Conservation (phyloP, 1,140 invertebrate genomes). For the Galleria mellonella region DNA sequence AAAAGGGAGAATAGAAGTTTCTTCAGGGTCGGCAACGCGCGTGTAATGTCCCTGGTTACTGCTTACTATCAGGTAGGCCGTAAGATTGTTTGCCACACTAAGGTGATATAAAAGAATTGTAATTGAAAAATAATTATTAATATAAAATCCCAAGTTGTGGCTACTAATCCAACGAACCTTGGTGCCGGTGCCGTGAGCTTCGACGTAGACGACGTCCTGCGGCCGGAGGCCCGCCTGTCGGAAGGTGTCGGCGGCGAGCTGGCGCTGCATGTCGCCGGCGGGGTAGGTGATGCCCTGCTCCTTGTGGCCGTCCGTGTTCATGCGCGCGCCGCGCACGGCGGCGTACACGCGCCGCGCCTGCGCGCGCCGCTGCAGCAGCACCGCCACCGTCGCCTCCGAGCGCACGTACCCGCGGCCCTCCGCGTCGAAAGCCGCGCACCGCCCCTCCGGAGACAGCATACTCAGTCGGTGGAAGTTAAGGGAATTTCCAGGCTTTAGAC, state of each 20-base stretch:
- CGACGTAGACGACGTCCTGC: constrained; percentile 88
- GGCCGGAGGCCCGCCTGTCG: constrained; percentile 89
- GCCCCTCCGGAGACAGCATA: constrained; percentile 92
- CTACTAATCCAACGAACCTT: constrained; percentile 75
- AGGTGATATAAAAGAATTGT: not conserved
- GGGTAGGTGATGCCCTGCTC: constrained; percentile 94
- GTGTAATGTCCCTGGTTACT: too few relatives aligned
- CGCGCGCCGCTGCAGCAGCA: constrained; percentile 87
- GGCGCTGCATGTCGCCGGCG: constrained; percentile 88
- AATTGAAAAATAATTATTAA: not conserved
- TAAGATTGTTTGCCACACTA: too few relatives aligned
- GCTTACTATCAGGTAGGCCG: too few relatives aligned
- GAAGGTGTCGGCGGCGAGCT: constrained; percentile 90
- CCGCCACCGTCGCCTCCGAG: constrained; percentile 88
- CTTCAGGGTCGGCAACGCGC: too few relatives aligned
- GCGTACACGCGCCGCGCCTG: constrained; percentile 89
- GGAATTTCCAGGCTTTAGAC: constrained; percentile 90
- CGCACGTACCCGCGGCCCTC: constrained; percentile 94
- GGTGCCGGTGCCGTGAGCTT: constrained; percentile 98
- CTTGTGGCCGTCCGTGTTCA: constrained; percentile 94
- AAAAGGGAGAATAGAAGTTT: too few relatives aligned
- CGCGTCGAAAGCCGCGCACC: constrained; percentile 95
- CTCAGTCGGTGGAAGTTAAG: constrained; percentile 94
- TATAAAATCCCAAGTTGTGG: not conserved
- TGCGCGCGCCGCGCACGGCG: constrained; percentile 88